Base-by-base conservation (phyloP, 2,888 invertebrate species). In the Linnaemya vulpina region DNA sequence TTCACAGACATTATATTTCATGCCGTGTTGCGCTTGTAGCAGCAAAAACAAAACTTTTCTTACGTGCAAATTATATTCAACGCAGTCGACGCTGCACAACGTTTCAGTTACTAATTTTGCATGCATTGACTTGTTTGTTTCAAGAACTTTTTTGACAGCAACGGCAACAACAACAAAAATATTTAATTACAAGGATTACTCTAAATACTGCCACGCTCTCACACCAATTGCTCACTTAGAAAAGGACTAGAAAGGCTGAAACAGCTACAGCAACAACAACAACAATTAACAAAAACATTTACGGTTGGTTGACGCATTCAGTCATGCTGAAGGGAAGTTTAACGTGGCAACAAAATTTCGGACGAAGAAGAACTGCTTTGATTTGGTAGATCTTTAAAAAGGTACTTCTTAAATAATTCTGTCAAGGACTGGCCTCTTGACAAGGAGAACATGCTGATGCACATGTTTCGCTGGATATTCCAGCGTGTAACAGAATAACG, bases 171-270 rank as follows among this genome's bases (percentile, higher is more conserved):
- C n/a, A n/a, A 70, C 65, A 51, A 82, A 76, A 82, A 51, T 51
- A 76, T 82, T 78, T 83, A 83, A 79, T 79, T 83, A 83, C 83
- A 74, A 70, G 83, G 68, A 83, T 79, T 79, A 75, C 78, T 67
- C 46, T 46, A 73, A 68, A 68, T 49, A 51, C 74, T 25, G 40
- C 7, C 15, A 63, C 40, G 55, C 62, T 51, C 51, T 30, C 49
- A 68, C 60, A 76, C 63, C 53, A 71, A 20, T 20, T 20, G 20
- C 20, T 73, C 73, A 30, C 15, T 43, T 79, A n/a, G 55, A 68
- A 73, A 73, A 20, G 46, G 49, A 13, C 62, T 62, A 51, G 25
- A 60, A 70, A 51, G 70, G n/a, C 30, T 3, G 30, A 30, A 30
- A n/a, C n/a, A n/a, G n/a, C n/a, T n/a, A n/a, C n/a, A n/a, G 38